Conservation (phyloP, 2,797 vertebrate genomes). For the Cephalopachus bancanus region DNA sequence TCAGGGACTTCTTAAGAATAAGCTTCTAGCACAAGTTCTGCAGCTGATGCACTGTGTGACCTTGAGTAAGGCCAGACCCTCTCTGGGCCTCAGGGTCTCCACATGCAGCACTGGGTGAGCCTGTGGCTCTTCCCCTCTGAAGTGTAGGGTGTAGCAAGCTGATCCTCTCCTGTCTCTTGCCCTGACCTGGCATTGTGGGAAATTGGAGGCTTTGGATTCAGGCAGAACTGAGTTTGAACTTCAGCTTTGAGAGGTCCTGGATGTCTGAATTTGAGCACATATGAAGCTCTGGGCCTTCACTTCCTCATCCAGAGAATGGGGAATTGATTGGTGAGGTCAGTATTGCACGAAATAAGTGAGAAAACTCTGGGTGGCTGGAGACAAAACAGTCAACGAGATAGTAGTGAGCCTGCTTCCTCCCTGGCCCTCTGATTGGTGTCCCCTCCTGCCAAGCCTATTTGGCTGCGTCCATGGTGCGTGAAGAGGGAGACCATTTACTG, state of each 20-base stretch:
- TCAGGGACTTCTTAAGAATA: background rate
- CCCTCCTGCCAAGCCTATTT: background rate
- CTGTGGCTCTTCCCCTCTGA: background rate
- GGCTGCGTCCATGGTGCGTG: fast-evolving
- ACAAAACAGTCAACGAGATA: background rate
- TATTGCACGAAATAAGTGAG: background rate
- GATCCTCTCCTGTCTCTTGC: background rate
- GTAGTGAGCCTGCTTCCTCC: background rate
- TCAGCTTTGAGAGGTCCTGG: background rate
- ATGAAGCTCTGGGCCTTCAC: background rate
- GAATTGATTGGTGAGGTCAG: background rate
- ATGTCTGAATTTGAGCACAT: background rate
- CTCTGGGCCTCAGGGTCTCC: constrained; percentile 17
- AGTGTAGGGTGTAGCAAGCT: background rate
- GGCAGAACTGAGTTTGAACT: background rate
- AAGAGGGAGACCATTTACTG: background rate
- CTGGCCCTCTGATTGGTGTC: background rate
- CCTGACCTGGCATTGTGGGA: background rate
- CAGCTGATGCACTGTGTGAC: background rate
- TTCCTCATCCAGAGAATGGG: background rate
- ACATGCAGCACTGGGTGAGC: background rate
- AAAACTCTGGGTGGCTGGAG: background rate
- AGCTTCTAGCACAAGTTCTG: background rate
- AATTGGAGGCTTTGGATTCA: background rate
- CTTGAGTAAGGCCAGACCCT: background rate